phyloP scores from a whole-genome alignment of 2,113 vertebrate species.

The Embiotoca jacksoni region DNA sequence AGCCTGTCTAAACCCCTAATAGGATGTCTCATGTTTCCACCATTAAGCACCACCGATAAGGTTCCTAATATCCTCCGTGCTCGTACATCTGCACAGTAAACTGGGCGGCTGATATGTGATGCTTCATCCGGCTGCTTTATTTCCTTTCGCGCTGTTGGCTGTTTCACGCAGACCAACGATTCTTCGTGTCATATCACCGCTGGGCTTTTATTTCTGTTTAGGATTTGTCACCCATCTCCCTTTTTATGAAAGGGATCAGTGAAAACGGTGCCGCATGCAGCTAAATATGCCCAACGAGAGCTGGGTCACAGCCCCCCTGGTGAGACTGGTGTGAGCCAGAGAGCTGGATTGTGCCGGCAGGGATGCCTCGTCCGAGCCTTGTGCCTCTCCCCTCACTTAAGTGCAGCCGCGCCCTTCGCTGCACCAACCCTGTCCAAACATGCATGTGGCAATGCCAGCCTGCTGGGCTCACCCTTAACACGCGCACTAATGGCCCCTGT shows the following conservation, averaged over 20 bases:
- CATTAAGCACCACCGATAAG: conserved; percentile 1
- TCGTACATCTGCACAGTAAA: background rate
- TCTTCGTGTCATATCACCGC: background rate
- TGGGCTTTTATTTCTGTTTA: conserved; percentile 13
- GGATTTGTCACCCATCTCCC: background rate
- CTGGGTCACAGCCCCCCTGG: conserved; percentile 25
- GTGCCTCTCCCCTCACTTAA: conserved; percentile 55
- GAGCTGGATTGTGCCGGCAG: conserved; percentile 19
- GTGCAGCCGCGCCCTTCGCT: conserved; percentile 52
- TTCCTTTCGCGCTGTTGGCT: conserved; percentile 2
- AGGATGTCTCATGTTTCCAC: conserved; percentile 11
- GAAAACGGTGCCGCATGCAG: background rate
- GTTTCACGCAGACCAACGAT: conserved; percentile 12
- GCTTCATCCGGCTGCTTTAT: conserved; percentile 23
- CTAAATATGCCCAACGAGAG: conserved; percentile 1
- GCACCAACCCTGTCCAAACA: conserved; percentile 53
- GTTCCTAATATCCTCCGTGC: background rate
- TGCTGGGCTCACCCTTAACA: conserved; percentile 53
- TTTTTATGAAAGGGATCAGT: background rate
- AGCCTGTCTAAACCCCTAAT: conserved; percentile 6
- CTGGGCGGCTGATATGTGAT: background rate
- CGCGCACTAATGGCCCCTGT: conserved; percentile 53
- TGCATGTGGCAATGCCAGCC: conserved; percentile 65
- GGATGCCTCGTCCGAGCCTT: conserved; percentile 56
- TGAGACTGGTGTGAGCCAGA: conserved; percentile 31